These are phyloP conservation scores for Gisinianus flammeolus DNA, from an alignment of 2,888 invertebrate genomes.

Conservation along the genomic window DNA sequence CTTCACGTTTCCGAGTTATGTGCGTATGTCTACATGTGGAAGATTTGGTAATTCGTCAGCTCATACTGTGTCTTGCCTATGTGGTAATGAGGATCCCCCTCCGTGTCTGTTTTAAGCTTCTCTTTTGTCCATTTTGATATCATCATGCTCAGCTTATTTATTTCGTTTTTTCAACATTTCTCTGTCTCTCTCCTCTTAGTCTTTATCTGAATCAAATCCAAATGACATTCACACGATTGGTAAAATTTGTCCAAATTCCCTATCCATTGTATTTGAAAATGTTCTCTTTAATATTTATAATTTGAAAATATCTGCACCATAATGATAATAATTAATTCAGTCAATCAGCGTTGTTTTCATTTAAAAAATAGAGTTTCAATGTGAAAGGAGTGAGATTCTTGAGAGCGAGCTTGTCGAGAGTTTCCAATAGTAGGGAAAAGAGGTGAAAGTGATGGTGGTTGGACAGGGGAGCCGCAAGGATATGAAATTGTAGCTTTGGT, in stretches of 20 bases:
- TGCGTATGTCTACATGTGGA: conserved; percentile 42
- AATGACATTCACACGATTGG: not conserved
- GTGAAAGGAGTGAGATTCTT: not conserved
- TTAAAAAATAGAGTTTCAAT: not conserved
- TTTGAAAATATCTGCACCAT: conserved; percentile 4
- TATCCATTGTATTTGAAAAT: too few species aligned
- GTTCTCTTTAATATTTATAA: too few species aligned
- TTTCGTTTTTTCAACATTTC: not conserved
- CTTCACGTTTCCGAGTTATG: conserved; percentile 39
- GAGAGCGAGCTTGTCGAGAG: too few species aligned
- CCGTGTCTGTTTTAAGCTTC: conserved; percentile 24
- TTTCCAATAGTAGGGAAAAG: conserved; percentile 6
- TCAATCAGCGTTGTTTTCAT: too few species aligned
- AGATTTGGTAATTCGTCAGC: conserved; percentile 56
- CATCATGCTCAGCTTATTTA: conserved; percentile 31
- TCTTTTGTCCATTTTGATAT: conserved; percentile 36
- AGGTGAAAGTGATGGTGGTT: conserved; percentile 35
- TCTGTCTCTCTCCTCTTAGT: not conserved
- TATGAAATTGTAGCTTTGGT: not conserved
- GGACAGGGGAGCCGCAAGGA: not conserved
- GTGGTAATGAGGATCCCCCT: conserved; percentile 58
- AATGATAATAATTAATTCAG: too few species aligned
- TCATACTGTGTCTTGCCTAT: conserved; percentile 52
- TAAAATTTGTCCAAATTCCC: not conserved
- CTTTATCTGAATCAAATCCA: not conserved